A percentile compares a stretch with the other conserved stretches of the same genome.
Evolutionary conservation across 2,888 invertebrate genomes (phyloP).

Genomic region (Limnephilus lunatus): DNA sequence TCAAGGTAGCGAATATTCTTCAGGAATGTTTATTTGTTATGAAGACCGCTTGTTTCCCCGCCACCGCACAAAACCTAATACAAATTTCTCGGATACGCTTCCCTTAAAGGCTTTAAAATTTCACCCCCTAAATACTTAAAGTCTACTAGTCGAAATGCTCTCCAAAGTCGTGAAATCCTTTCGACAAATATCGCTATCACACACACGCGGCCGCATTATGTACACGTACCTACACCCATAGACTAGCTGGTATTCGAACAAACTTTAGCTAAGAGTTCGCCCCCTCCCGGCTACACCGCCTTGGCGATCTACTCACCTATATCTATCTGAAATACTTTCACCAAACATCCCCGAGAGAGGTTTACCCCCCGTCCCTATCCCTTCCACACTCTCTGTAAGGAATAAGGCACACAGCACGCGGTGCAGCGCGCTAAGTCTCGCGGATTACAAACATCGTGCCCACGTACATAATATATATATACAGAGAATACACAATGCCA

Average conservation of each 20-base stretch:
- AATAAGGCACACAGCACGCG: constrained; percentile 60
- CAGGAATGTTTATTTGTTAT: no score
- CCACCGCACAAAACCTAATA: neutral
- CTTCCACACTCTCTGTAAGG: constrained; percentile 47
- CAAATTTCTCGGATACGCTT: constrained; percentile 9
- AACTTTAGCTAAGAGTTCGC: constrained; percentile 40
- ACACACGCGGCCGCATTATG: constrained; percentile 8
- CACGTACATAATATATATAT: constrained; percentile 4
- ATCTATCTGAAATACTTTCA: constrained; percentile 63
- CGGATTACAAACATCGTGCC: constrained; percentile 58
- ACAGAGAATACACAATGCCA: no score
- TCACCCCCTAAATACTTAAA: constrained; percentile 35
- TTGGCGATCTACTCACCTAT: constrained; percentile 44
- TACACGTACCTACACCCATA: constrained; percentile 8
- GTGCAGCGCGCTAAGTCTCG: constrained; percentile 61
- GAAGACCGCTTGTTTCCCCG: neutral
- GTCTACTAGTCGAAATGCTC: constrained; percentile 37
- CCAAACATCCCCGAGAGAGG: constrained; percentile 59
- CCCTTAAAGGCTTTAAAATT: constrained; percentile 33
- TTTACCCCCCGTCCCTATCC: constrained; percentile 32
- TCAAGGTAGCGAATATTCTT: no score
- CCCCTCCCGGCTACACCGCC: constrained; percentile 17
- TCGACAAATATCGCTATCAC: constrained; percentile 31
- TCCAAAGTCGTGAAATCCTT: constrained; percentile 41
- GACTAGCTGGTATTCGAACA: constrained; percentile 18